Evolutionary conservation across 2,797 vertebrate genomes (phyloP).

Genomic region (Peromyscus nudipes): DNA sequence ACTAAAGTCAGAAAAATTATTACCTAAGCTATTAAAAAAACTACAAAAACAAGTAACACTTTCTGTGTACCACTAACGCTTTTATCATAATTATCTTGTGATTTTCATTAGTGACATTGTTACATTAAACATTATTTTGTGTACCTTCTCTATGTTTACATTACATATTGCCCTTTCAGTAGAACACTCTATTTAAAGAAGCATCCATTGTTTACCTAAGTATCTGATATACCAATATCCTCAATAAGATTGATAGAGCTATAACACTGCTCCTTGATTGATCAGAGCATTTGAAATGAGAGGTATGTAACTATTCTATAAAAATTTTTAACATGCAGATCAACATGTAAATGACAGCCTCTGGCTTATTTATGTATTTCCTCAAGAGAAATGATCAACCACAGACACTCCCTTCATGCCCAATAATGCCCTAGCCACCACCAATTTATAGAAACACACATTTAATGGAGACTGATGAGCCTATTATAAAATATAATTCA

Average conservation of each 20-base stretch:
- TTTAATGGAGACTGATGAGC: neutral
- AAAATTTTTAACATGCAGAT: neutral
- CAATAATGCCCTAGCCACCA: neutral
- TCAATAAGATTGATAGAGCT: neutral
- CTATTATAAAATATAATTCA: neutral
- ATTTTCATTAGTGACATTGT: neutral
- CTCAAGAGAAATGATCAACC: neutral
- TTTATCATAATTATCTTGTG: conserved; percentile 8
- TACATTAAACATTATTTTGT: neutral
- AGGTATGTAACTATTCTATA: neutral
- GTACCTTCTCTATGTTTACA: neutral
- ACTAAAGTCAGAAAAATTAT: neutral
- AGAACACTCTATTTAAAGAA: neutral
- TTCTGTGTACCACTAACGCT: neutral
- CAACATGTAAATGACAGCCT: neutral
- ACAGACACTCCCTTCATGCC: neutral
- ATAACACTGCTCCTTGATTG: neutral
- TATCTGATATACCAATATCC: neutral
- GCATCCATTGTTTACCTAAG: neutral
- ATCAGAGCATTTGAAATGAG: neutral
- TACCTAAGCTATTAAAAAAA: neutral
- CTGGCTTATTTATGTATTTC: neutral
- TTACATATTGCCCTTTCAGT: neutral
- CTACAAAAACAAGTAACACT: neutral
- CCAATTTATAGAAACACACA: neutral